Evolutionary conservation across 2,113 vertebrate genomes (phyloP).

Genomic region (Muntiacus reevesi): DNA sequence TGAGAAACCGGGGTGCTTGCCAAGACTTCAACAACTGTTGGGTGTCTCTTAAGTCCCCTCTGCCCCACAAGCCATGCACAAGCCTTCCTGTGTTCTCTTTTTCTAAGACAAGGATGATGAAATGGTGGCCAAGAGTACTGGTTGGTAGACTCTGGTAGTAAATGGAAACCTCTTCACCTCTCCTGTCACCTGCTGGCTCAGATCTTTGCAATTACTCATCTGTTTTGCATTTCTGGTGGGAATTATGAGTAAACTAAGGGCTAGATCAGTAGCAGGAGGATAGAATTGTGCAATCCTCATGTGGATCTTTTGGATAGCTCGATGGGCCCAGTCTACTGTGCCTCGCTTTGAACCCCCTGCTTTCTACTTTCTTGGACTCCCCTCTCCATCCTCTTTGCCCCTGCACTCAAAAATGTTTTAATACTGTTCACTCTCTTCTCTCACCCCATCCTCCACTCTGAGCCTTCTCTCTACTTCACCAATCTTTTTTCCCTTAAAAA

Average conservation of each 20-base stretch:
- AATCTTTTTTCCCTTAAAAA: neutral
- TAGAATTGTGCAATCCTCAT: neutral
- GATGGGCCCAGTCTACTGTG: neutral
- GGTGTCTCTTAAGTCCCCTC: too few species aligned
- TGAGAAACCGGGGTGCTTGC: neutral
- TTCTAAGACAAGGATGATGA: neutral
- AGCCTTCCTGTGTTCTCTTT: neutral
- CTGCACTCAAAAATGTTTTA: neutral
- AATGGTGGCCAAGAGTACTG: neutral
- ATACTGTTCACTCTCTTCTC: neutral
- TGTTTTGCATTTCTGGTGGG: neutral
- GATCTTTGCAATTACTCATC: neutral
- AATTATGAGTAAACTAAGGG: neutral
- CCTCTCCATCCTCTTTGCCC: neutral
- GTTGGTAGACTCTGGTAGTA: neutral
- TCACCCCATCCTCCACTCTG: neutral
- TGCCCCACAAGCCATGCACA: neutral
- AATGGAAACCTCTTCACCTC: neutral
- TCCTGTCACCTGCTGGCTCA: neutral
- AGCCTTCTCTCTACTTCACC: neutral
- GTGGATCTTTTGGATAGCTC: neutral
- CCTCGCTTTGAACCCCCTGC: neutral
- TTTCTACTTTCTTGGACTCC: neutral
- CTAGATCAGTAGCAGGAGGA: neutral
- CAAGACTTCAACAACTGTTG: too few species aligned